A percentile compares a stretch with the other conserved stretches of the same genome.
These are phyloP conservation scores for Ctenosaura bakeri DNA, from an alignment of 2,797 vertebrate genomes.

Conservation along the genomic window DNA sequence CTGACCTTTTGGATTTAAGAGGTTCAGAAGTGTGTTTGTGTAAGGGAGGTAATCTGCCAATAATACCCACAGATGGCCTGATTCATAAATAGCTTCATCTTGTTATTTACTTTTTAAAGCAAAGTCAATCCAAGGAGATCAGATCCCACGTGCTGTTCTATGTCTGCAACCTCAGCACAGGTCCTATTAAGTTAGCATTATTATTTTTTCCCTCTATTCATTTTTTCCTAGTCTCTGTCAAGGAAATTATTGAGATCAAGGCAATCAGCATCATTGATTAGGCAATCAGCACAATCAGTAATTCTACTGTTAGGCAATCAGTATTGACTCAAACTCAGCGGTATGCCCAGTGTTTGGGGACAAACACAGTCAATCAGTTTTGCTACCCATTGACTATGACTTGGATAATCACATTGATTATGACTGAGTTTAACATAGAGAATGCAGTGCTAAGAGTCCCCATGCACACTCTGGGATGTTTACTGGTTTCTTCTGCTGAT, in stretches of 20 bases:
- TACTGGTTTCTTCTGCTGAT: neutral
- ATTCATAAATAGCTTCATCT: neutral
- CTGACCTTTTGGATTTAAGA: slow-evolving; percentile 20
- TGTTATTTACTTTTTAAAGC: slow-evolving; percentile 24
- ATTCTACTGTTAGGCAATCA: neutral
- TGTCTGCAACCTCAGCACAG: neutral
- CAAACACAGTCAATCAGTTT: neutral
- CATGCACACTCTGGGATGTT: neutral
- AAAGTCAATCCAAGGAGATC: slow-evolving; percentile 5
- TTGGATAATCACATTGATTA: neutral
- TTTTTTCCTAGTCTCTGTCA: neutral
- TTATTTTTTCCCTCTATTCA: neutral
- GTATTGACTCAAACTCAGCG: neutral
- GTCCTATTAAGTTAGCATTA: neutral
- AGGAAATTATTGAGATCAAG: neutral
- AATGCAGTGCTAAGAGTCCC: neutral
- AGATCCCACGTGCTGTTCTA: neutral
- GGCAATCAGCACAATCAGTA: slow-evolving; percentile 1
- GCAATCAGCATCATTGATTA: neutral
- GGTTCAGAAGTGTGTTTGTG: neutral
- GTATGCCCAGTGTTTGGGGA: neutral
- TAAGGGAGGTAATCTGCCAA: neutral
- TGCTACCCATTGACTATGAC: slow-evolving; percentile 1
- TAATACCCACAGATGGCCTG: neutral
- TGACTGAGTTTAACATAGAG: neutral